These are phyloP conservation scores for Loris lydekkerianus DNA, from an alignment of 2,797 vertebrate species.

Conservation along the genomic window DNA sequence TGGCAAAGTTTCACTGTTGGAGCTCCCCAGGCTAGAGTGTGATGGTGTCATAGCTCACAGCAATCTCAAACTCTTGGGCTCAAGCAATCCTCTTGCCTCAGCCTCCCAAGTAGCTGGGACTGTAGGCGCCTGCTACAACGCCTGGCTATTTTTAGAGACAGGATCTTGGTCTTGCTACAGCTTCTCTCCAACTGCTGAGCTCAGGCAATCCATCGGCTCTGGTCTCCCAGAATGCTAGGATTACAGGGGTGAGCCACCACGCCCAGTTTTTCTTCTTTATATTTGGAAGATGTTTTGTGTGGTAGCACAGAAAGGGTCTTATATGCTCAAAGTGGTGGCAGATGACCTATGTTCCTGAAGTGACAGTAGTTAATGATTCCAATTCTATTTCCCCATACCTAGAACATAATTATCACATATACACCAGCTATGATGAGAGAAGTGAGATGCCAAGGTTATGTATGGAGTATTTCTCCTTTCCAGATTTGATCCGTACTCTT, in stretches of 20 bases:
- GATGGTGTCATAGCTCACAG: too few relatives aligned
- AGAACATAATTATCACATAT: background rate
- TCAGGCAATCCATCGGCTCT: too few relatives aligned
- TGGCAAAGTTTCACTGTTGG: background rate
- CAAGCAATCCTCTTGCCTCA: too few relatives aligned
- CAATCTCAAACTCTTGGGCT: too few relatives aligned
- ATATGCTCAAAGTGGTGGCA: background rate
- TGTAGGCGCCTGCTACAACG: too few relatives aligned
- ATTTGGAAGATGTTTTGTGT: background rate
- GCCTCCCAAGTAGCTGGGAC: too few relatives aligned
- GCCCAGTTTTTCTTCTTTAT: background rate
- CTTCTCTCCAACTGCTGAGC: too few relatives aligned
- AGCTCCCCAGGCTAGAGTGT: too few relatives aligned
- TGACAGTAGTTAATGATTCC: background rate
- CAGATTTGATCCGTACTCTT: background rate
- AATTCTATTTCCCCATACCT: background rate
- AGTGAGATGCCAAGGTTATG: background rate
- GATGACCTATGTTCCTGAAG: background rate
- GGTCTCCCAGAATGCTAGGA: too few relatives aligned
- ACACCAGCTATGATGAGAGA: background rate
- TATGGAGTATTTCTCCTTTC: background rate
- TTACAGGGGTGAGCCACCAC: too few relatives aligned
- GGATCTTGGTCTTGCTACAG: too few relatives aligned
- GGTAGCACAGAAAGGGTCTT: background rate
- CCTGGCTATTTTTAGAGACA: too few relatives aligned